A percentile compares a stretch with the other conserved stretches of the same genome.
Evolutionary conservation across 2,797 vertebrate species (phyloP).

Genomic region (Scolopax rusticola): DNA sequence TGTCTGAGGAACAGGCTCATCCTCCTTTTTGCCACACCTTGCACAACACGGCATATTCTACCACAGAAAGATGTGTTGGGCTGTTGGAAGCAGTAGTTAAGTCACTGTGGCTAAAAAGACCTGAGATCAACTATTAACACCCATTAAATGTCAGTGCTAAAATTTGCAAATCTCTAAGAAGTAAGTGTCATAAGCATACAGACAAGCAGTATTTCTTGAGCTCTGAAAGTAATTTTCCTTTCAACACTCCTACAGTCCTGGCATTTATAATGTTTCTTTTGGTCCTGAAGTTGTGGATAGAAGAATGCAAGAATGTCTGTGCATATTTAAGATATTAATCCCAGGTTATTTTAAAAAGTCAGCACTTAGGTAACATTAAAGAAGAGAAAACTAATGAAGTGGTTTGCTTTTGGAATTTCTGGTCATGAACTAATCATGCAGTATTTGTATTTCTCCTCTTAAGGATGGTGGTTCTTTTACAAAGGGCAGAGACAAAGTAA

Average conservation of each 20-base stretch:
- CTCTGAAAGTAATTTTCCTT: conserved; percentile 5
- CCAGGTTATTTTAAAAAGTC: not conserved
- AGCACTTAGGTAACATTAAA: not conserved
- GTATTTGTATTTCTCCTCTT: not conserved
- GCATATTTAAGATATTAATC: conserved; percentile 32
- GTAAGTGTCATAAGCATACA: not conserved
- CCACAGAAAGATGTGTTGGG: not conserved
- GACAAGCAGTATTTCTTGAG: not conserved
- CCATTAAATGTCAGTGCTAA: not conserved
- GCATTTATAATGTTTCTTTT: conserved; percentile 21
- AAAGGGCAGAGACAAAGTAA: not conserved
- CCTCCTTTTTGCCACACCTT: not conserved
- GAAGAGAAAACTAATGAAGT: not conserved
- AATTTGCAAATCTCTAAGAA: not conserved
- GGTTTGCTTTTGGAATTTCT: not conserved
- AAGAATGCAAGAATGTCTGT: conserved; percentile 4
- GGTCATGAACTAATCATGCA: not conserved
- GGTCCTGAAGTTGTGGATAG: not conserved
- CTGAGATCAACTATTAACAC: not conserved
- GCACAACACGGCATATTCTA: not conserved
- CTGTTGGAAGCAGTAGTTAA: not conserved
- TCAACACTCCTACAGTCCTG: conserved; percentile 1
- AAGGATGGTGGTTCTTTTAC: not conserved
- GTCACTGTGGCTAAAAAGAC: not conserved
- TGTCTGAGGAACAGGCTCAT: not conserved